These are phyloP conservation scores for Sitodiplosis mosellana DNA, from an alignment of 1,140 invertebrate species.

Conservation along the genomic window DNA sequence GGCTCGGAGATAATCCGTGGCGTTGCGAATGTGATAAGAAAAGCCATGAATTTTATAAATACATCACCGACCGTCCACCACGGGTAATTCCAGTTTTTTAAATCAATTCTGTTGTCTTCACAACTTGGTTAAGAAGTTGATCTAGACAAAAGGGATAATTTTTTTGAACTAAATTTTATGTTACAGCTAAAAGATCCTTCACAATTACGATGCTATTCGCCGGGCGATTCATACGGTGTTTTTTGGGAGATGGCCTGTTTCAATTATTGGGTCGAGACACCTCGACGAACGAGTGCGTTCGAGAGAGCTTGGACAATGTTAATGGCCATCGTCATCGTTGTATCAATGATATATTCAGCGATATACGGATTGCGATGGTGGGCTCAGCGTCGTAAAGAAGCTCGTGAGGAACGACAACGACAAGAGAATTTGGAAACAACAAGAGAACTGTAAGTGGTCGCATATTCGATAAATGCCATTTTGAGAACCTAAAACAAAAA, in stretches of 20 bases:
- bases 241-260: constrained; percentile 45
- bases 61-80: constrained; percentile 33
- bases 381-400: constrained; percentile 25
- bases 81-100: constrained; percentile 22
- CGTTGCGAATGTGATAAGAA: constrained; percentile 39
- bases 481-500: too few relatives aligned
- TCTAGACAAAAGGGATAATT: too few relatives aligned
- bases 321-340: constrained; percentile 31
- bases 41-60: constrained; percentile 37
- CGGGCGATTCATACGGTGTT: constrained; percentile 34
- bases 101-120: too few relatives aligned
- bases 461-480: constrained; percentile 11
- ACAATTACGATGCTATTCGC: constrained; percentile 36
- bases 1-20: constrained; percentile 51
- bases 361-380: constrained; percentile 31
- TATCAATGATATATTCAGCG: constrained; percentile 26
- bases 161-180: too few relatives aligned
- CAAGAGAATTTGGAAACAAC: constrained; percentile 32
- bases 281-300: constrained; percentile 16
- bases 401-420: constrained; percentile 27
- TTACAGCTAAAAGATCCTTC: not conserved
- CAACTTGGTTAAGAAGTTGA: not conserved
- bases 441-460: constrained; percentile 32
- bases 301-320: constrained; percentile 41
- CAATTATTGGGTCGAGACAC: constrained; percentile 32